These are phyloP conservation scores for Petromus typicus DNA, from an alignment of 2,113 vertebrate genomes.

Conservation along the genomic window DNA sequence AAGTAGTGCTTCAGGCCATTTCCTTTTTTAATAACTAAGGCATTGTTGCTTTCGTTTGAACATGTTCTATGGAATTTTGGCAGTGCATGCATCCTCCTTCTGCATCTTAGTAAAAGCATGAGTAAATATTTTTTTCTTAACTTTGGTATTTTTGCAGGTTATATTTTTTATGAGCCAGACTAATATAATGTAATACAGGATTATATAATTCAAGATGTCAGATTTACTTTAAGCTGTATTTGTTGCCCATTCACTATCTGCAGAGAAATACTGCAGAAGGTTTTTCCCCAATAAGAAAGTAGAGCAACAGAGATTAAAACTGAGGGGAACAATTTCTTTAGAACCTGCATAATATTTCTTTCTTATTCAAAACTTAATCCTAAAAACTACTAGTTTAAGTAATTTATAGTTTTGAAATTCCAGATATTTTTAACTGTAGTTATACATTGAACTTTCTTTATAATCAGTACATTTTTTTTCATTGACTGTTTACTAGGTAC, in stretches of 20 bases:
- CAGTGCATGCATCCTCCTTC: constrained; percentile 52
- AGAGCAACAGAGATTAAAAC: constrained; percentile 55
- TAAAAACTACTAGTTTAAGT: constrained; percentile 49
- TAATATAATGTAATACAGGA: constrained; percentile 68
- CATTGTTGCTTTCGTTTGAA: constrained; percentile 56
- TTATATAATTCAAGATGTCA: constrained; percentile 71
- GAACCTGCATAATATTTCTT: constrained; percentile 23
- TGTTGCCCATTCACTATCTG: constrained; percentile 41
- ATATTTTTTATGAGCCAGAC: constrained; percentile 74
- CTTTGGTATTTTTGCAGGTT: constrained; percentile 73
- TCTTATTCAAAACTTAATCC: constrained; percentile 48
- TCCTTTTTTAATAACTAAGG: constrained; percentile 67
- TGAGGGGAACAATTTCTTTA: neutral
- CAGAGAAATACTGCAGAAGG: constrained; percentile 42
- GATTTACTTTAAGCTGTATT: constrained; percentile 55
- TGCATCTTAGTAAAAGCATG: constrained; percentile 55
- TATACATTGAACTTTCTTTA: neutral
- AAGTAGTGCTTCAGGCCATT: constrained; percentile 69
- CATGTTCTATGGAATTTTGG: constrained; percentile 70
- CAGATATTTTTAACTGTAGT: constrained; percentile 44
- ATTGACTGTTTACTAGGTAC: constrained; percentile 6
- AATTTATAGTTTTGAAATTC: constrained; percentile 52
- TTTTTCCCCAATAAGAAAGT: constrained; percentile 67
- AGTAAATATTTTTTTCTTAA: constrained; percentile 79
- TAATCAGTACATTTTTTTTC: constrained; percentile 27